These are phyloP conservation scores for Chymomyza fuscimana DNA, from an alignment of 2,888 invertebrate genomes.

Conservation along the genomic window DNA sequence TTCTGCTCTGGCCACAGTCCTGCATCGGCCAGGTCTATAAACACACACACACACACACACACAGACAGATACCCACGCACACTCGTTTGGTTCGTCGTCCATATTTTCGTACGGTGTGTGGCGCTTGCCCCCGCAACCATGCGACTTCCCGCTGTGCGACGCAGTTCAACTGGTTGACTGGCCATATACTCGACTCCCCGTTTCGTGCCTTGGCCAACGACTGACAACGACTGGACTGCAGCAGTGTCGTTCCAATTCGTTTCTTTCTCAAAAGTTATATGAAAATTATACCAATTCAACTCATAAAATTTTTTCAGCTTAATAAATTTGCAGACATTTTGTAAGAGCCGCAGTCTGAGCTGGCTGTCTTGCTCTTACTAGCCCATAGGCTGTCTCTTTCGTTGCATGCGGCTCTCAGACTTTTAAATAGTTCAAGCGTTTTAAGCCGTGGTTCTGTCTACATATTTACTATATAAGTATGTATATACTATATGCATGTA, in stretches of 20 bases:
- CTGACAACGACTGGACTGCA: constrained; percentile 9
- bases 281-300: constrained; percentile 77
- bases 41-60: too few relatives aligned
- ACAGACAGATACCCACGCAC: constrained; percentile 18
- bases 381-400: constrained; percentile 15
- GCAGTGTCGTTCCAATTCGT: constrained; percentile 60
- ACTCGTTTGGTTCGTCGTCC: neutral
- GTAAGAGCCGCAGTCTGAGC: constrained; percentile 28
- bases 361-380: constrained; percentile 21
- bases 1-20: neutral
- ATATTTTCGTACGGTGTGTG: constrained; percentile 44
- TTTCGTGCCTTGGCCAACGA: neutral
- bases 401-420: constrained; percentile 5
- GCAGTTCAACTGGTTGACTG: constrained; percentile 55
- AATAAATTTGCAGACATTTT: constrained; percentile 76
- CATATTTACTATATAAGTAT: neutral
- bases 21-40: neutral
- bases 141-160: constrained; percentile 28
- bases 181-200: constrained; percentile 6
- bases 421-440: constrained; percentile 44
- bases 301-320: constrained; percentile 77
- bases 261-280: constrained; percentile 73
- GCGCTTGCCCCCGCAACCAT: constrained; percentile 45
- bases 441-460: constrained; percentile 24
- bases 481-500: neutral